Percentiles rank a stretch among this genome's conserved stretches.
Conservation (phyloP, 2,888 invertebrate species). For the Acanthoscelides obtectus region DNA sequence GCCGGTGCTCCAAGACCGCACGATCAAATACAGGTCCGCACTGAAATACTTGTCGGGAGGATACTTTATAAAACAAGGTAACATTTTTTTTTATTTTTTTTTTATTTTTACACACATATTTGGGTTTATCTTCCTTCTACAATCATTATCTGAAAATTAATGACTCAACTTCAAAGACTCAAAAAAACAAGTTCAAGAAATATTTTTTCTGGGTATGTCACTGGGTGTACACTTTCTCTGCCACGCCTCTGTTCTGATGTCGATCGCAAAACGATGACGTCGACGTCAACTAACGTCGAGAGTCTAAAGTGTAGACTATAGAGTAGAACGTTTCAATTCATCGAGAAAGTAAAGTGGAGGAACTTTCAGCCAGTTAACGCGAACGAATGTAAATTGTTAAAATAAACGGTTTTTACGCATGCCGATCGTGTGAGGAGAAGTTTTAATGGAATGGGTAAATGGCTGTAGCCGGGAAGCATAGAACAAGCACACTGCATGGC, state of each 20-base stretch:
- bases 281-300: neutral
- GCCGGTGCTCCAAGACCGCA: too few relatives aligned
- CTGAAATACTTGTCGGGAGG: too few relatives aligned
- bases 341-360: neutral
- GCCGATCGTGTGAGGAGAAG: conserved; percentile 6
- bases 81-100: too few relatives aligned
- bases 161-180: too few relatives aligned
- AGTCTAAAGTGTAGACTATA: neutral
- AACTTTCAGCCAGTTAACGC: neutral
- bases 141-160: too few relatives aligned
- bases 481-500: neutral
- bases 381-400: conserved; percentile 6
- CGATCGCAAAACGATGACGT: neutral
- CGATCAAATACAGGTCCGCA: too few relatives aligned
- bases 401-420: conserved; percentile 17
- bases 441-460: neutral
- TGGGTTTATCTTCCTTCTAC: too few relatives aligned
- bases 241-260: neutral
- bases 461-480: neutral
- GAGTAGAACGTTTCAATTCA: neutral
- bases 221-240: too few relatives aligned
- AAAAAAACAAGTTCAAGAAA: too few relatives aligned
- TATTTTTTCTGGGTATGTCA: too few relatives aligned
- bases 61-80: too few relatives aligned
- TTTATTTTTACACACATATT: too few relatives aligned